Evolutionary conservation across 2,797 vertebrate species (phyloP).

Genomic region (Thaleichthys pacificus): DNA sequence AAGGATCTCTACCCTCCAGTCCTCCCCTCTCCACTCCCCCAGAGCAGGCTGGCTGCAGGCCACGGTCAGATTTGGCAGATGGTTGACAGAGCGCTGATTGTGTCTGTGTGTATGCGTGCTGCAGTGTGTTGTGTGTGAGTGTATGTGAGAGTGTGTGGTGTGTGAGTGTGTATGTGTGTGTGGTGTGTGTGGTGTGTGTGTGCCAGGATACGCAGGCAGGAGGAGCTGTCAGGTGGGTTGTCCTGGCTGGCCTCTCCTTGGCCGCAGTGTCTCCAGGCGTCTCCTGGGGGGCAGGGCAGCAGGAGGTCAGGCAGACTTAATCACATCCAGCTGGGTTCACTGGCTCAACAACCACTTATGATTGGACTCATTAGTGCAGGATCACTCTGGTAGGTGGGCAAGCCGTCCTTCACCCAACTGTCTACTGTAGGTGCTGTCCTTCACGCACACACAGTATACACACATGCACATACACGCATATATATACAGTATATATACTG

Average conservation of each 20-base stretch:
- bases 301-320: conserved; percentile 26
- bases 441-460: background rate
- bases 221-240: conserved; percentile 20
- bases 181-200: background rate
- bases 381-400: background rate
- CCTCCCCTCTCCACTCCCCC: background rate
- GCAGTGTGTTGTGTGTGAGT: background rate
- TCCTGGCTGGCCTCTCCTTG: conserved; percentile 13
- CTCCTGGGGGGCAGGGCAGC: background rate
- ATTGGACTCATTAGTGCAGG: conserved; percentile 37
- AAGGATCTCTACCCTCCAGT: too few species aligned
- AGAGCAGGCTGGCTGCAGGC: background rate
- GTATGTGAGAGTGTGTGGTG: background rate
- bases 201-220: background rate
- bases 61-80: background rate
- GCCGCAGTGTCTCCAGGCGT: background rate
- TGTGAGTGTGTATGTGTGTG: background rate
- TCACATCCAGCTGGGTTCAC: conserved; percentile 40
- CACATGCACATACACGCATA: background rate
- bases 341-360: conserved; percentile 29
- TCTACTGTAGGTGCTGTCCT: background rate
- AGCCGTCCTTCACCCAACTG: conserved; percentile 18
- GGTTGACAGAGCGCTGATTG: conserved; percentile 5
- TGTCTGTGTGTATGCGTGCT: background rate
- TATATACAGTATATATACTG: background rate